These are phyloP conservation scores for Baronia brevicornis DNA, from an alignment of 2,888 invertebrate species.

Conservation along the genomic window DNA sequence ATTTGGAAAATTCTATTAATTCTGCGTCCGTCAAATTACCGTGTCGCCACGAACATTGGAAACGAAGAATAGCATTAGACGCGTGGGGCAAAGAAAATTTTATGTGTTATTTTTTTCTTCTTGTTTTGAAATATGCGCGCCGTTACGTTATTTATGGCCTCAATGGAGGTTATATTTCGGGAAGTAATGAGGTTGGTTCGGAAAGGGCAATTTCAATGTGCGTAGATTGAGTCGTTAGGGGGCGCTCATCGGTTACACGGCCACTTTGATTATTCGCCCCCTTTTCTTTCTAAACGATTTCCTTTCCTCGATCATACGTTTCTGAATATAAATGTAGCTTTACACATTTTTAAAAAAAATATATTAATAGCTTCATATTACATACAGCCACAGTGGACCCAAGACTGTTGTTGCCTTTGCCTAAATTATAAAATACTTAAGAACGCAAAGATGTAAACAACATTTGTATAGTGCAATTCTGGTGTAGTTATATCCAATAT, in stretches of 20 bases:
- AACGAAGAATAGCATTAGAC: conserved; percentile 55
- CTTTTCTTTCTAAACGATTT: conserved; percentile 13
- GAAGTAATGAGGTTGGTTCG: conserved; percentile 74
- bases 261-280: conserved; percentile 31
- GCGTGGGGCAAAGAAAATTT: conserved; percentile 66
- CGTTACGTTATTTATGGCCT: conserved; percentile 72
- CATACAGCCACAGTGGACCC: no score
- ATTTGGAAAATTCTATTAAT: no score
- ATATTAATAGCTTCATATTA: no score
- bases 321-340: conserved; percentile 7
- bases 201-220: conserved; percentile 73
- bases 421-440: no score
- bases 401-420: no score
- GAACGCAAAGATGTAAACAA: no score
- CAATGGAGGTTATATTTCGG: conserved; percentile 74
- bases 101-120: conserved; percentile 69
- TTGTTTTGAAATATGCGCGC: conserved; percentile 75
- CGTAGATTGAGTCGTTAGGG: conserved; percentile 71
- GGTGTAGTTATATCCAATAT: no score
- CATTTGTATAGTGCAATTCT: no score
- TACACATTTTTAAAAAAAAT: no score
- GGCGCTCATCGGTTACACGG: conserved; percentile 43
- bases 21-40: neutral
- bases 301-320: conserved; percentile 19
- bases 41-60: conserved; percentile 31